Conservation (phyloP, 37 sponge, comb jelly and placozoan genomes). For the Eunapius fragilis region DNA sequence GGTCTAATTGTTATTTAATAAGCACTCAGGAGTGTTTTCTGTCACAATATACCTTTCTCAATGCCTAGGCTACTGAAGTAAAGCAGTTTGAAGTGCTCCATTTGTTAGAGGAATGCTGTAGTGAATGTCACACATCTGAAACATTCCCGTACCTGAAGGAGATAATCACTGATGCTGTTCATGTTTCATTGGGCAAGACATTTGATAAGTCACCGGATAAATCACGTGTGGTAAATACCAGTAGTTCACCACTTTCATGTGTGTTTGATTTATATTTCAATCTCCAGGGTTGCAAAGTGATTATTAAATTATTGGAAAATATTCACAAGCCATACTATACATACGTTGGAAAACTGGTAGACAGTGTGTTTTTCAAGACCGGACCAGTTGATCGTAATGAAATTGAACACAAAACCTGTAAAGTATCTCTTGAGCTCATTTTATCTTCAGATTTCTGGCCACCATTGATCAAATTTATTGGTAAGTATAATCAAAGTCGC, state of each 20-base stretch:
- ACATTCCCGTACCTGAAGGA: no score
- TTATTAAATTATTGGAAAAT: background rate
- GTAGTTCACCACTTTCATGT: background rate
- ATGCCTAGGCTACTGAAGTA: no score
- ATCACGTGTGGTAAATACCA: background rate
- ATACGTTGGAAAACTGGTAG: background rate
- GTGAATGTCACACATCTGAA: no score
- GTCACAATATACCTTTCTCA: no score
- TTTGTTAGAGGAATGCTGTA: no score
- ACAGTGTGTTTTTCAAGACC: background rate
- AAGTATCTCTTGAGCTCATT: background rate
- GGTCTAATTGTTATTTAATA: no score
- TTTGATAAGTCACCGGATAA: background rate
- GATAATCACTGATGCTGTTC: no score
- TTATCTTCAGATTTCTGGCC: background rate
- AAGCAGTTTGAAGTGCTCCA: no score
- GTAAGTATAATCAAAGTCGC: background rate
- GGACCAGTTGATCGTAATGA: background rate
- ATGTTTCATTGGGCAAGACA: background rate
- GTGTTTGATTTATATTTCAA: background rate
- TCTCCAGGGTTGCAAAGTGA: background rate
- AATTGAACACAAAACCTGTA: background rate
- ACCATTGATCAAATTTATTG: background rate
- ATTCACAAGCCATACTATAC: background rate
- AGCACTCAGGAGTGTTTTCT: no score